These are phyloP conservation scores for Drosophila sturtevanti DNA, from an alignment of 1,140 invertebrate species.

Conservation along the genomic window DNA sequence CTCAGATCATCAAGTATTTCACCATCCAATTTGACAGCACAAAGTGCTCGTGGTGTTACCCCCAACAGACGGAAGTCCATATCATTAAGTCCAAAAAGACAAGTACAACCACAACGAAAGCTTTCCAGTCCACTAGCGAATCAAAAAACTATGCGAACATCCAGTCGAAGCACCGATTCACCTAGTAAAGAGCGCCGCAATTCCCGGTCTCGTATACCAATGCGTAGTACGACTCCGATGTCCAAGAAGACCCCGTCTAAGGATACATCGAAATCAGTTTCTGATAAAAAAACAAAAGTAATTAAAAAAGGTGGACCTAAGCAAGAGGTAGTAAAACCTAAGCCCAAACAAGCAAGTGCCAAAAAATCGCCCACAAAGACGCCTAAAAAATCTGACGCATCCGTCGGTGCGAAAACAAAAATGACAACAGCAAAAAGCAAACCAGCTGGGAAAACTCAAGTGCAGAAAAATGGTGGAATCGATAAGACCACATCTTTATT, in stretches of 20 bases:
- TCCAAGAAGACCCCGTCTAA: slow-evolving; percentile 31
- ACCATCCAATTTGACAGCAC: slow-evolving; percentile 41
- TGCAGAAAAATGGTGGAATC: slow-evolving; percentile 12
- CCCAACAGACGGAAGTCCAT: slow-evolving; percentile 65
- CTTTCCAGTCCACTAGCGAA: slow-evolving; percentile 55
- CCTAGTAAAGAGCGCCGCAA: slow-evolving; percentile 30
- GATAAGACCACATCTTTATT: slow-evolving; percentile 23
- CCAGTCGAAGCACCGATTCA: slow-evolving; percentile 14
- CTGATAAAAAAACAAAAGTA: slow-evolving; percentile 23
- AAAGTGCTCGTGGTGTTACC: slow-evolving; percentile 25
- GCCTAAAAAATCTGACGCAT: slow-evolving; percentile 30
- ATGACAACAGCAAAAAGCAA: slow-evolving; percentile 5
- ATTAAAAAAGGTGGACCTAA: background rate
- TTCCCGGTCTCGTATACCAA: slow-evolving; percentile 72
- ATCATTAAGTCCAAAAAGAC: slow-evolving; percentile 54
- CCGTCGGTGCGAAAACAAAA: background rate
- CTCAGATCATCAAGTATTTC: slow-evolving; percentile 60
- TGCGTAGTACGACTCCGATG: slow-evolving; percentile 18
- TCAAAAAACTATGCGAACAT: background rate
- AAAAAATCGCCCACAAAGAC: slow-evolving; percentile 58
- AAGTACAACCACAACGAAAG: slow-evolving; percentile 37
- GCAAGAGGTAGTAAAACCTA: slow-evolving; percentile 37
- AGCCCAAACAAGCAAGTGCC: slow-evolving; percentile 73
- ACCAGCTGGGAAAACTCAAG: slow-evolving; percentile 11
- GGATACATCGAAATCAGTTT: slow-evolving; percentile 40